phyloP scores from a whole-genome alignment of 92 coral and sea anemone species.

The Parazoanthus atlanticus region DNA sequence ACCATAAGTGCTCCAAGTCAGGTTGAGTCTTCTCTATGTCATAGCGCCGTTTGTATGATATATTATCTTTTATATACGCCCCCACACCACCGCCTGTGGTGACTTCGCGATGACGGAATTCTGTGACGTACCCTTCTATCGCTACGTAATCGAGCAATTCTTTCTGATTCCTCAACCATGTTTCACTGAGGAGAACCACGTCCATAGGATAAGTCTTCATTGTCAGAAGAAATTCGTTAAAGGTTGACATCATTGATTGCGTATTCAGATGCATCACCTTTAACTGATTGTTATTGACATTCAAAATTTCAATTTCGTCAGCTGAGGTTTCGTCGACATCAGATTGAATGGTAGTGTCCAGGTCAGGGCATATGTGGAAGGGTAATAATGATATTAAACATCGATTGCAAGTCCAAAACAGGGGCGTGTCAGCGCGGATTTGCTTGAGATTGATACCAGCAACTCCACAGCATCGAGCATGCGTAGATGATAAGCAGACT shows the following conservation, averaged over 20 bases:
- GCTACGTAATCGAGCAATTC: not conserved
- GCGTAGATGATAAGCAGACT: not conserved
- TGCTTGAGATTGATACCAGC: not conserved
- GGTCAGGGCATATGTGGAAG: not conserved
- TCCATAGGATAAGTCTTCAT: not conserved
- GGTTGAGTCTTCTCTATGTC: not conserved
- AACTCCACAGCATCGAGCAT: not conserved
- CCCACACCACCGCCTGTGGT: not conserved
- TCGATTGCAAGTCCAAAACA: not conserved
- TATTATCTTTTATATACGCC: not conserved
- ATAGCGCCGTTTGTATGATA: too few species aligned
- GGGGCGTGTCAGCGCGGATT: not conserved
- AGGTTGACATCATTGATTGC: conserved; percentile 6
- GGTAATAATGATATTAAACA: not conserved
- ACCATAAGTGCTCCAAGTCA: not conserved
- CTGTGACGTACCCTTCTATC: not conserved
- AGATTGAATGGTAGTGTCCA: not conserved
- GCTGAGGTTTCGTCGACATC: not conserved
- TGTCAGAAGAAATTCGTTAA: not conserved
- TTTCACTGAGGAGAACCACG: not conserved
- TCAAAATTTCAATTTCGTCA: not conserved
- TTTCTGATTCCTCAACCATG: not conserved
- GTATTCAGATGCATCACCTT: not conserved
- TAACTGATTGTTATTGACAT: not conserved
- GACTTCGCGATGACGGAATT: too few species aligned